Percentiles rank a stretch among this genome's conserved stretches.
Evolutionary conservation across 2,888 invertebrate species (phyloP).

Genomic region (Gnatocerus cornutus): DNA sequence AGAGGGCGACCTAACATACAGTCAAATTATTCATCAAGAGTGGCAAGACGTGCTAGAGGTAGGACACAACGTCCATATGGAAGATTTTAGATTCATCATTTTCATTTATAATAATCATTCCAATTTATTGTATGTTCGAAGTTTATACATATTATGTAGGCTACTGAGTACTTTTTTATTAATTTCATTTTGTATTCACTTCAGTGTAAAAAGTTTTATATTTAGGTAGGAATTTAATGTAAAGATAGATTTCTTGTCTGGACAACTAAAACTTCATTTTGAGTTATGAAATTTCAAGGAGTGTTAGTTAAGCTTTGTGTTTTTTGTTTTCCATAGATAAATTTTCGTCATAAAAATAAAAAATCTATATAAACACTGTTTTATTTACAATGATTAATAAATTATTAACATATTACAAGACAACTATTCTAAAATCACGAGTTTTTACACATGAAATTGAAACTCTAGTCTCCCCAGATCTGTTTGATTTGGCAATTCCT

Average conservation of each 20-base stretch:
- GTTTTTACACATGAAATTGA: too few species aligned
- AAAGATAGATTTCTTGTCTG: slow-evolving; percentile 37
- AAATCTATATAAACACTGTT: background rate
- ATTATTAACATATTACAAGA: too few species aligned
- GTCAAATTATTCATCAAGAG: slow-evolving; percentile 61
- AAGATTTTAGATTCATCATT: slow-evolving; percentile 50
- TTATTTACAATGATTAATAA: background rate
- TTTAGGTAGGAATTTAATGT: slow-evolving; percentile 35
- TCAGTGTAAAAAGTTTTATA: slow-evolving; percentile 36
- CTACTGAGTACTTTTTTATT: slow-evolving; percentile 12
- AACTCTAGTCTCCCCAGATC: too few species aligned
- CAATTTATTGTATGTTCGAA: slow-evolving; percentile 12
- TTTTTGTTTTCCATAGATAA: slow-evolving; percentile 25
- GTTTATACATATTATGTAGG: slow-evolving; percentile 28
- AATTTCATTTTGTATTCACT: slow-evolving; percentile 25
- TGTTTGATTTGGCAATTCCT: too few species aligned
- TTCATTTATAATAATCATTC: slow-evolving; percentile 22
- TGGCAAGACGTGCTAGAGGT: slow-evolving; percentile 63
- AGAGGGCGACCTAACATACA: slow-evolving; percentile 55
- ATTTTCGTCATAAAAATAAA: slow-evolving; percentile 22
- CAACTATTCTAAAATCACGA: too few species aligned
- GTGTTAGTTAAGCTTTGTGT: slow-evolving; percentile 35
- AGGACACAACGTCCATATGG: slow-evolving; percentile 64
- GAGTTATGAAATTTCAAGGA: slow-evolving; percentile 15
- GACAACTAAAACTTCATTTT: slow-evolving; percentile 16